Evolutionary conservation across 2,888 invertebrate genomes (phyloP).

Genomic region (Zygogramma bicolorata): DNA sequence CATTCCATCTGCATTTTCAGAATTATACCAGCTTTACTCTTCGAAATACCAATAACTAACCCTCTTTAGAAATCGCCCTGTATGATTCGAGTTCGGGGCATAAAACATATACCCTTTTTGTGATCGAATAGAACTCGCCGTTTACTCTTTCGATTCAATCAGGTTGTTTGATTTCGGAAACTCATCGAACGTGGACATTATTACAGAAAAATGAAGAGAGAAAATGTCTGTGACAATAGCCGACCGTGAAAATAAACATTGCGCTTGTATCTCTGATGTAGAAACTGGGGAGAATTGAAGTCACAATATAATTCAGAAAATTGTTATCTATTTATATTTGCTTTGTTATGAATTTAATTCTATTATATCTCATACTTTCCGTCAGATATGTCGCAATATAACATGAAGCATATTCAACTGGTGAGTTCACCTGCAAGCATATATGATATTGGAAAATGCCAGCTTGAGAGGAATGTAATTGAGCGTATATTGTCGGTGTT

Average conservation of each 20-base stretch:
- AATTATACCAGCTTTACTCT: too few relatives aligned
- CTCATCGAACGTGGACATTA: neutral
- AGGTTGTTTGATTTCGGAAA: neutral
- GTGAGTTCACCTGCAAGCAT: neutral
- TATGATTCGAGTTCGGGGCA: too few relatives aligned
- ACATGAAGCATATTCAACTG: neutral
- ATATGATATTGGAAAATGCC: neutral
- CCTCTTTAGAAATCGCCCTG: too few relatives aligned
- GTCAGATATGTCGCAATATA: slow-evolving; percentile 20
- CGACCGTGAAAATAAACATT: neutral
- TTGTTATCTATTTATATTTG: slow-evolving; percentile 5
- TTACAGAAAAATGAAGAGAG: neutral
- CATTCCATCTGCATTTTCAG: too few relatives aligned
- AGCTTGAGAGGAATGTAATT: neutral
- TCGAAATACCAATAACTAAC: too few relatives aligned
- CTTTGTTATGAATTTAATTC: neutral
- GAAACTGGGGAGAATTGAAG: neutral
- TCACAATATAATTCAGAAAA: neutral
- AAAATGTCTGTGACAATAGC: neutral
- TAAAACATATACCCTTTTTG: too few relatives aligned
- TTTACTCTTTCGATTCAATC: neutral
- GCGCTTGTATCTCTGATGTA: neutral
- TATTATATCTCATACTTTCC: slow-evolving; percentile 16
- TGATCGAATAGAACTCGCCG: too few relatives aligned
- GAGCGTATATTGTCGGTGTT: too few relatives aligned